phyloP scores from a whole-genome alignment of 2,797 vertebrate species.

The Thripadectes ignobilis region DNA sequence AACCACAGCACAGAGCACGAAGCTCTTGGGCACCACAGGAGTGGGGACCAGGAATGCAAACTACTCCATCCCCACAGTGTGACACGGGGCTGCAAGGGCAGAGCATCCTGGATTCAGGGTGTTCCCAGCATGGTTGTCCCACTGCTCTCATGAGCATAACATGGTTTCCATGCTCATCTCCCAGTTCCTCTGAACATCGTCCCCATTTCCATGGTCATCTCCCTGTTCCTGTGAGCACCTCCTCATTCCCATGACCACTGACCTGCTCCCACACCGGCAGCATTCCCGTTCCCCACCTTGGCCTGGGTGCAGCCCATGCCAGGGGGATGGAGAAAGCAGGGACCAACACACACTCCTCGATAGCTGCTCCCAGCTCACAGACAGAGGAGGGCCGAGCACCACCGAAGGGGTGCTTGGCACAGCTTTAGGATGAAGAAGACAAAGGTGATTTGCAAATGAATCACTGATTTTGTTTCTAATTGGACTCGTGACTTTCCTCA shows the following conservation, averaged over 20 bases:
- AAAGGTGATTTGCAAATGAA: constrained; percentile 25
- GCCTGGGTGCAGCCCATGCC: background rate
- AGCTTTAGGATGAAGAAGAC: background rate
- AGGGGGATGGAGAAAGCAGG: background rate
- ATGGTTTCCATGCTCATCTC: background rate
- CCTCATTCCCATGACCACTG: background rate
- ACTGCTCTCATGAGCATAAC: background rate
- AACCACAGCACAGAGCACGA: background rate
- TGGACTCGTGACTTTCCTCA: background rate
- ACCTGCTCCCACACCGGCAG: background rate
- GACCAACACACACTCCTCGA: fast-evolving
- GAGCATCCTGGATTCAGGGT: background rate
- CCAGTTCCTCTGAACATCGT: background rate
- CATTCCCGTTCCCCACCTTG: background rate
- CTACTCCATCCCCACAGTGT: fast-evolving
- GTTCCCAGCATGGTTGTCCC: background rate
- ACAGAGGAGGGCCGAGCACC: background rate
- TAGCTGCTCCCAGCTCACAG: background rate
- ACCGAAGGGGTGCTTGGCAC: fast-evolving
- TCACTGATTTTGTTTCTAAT: background rate
- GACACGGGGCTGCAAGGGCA: background rate
- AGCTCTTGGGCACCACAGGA: background rate
- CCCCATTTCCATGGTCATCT: background rate
- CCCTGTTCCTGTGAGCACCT: background rate
- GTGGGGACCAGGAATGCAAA: background rate